phyloP scores from a whole-genome alignment of 1,140 invertebrate species.

The Bombus affinis region DNA sequence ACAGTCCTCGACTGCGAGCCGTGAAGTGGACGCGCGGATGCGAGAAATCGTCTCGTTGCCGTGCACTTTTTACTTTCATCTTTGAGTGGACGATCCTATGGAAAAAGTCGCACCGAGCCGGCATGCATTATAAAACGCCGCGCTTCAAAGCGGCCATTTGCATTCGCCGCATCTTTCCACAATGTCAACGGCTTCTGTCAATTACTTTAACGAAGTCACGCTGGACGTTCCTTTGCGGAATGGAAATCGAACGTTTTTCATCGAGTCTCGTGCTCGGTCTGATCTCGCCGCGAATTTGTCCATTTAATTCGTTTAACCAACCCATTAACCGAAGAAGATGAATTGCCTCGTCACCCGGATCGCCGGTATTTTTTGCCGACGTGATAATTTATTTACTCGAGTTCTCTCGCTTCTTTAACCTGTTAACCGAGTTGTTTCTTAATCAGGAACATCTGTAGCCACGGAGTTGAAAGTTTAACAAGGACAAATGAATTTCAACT shows the following conservation, averaged over 20 bases:
- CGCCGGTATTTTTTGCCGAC: too few relatives aligned
- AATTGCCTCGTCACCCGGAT: background rate
- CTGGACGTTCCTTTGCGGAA: background rate
- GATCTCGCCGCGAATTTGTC: background rate
- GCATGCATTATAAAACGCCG: slow-evolving; percentile 29
- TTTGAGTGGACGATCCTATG: slow-evolving; percentile 39
- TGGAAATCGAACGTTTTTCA: background rate
- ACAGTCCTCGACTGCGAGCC: slow-evolving; percentile 55
- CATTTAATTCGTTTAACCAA: background rate
- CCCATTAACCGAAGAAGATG: background rate
- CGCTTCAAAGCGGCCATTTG: slow-evolving; percentile 21
- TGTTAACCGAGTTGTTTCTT: background rate
- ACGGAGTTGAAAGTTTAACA: too few relatives aligned
- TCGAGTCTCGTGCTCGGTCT: too few relatives aligned
- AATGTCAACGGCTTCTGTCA: background rate
- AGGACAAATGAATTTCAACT: background rate
- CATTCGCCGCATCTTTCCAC: slow-evolving; percentile 1
- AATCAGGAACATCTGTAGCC: background rate
- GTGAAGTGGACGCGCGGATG: slow-evolving; percentile 60
- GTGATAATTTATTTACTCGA: background rate
- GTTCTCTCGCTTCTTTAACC: background rate
- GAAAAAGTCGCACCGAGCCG: slow-evolving; percentile 39
- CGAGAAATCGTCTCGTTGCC: slow-evolving; percentile 57
- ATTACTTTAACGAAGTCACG: slow-evolving; percentile 16
- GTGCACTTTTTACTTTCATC: slow-evolving; percentile 53